These are phyloP conservation scores for Physeter macrocephalus DNA, from an alignment of 2,113 vertebrate species.

Conservation along the genomic window DNA sequence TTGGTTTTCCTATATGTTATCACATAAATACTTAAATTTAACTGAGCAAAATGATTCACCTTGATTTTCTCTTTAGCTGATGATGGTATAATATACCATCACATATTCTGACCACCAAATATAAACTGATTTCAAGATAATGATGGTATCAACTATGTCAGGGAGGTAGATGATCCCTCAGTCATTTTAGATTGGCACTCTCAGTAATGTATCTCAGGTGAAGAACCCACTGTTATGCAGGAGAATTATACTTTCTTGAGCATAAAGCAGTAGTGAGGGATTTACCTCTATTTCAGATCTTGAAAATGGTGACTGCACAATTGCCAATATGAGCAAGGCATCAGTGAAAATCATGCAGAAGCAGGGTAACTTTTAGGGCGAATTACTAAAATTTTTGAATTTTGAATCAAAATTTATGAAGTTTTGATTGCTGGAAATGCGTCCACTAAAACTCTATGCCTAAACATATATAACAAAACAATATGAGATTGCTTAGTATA, in stretches of 20 bases:
- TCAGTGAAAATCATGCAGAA: background rate
- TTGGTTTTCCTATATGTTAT: background rate
- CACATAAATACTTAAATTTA: background rate
- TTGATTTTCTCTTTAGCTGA: background rate
- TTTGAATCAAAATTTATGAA: background rate
- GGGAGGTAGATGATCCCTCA: background rate
- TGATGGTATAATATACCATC: background rate
- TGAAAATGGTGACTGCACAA: background rate
- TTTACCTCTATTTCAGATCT: background rate
- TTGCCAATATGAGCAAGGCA: background rate
- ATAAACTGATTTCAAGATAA: background rate
- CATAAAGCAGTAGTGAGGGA: background rate
- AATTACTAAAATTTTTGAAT: background rate
- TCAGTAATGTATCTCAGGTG: background rate
- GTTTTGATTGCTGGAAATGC: background rate
- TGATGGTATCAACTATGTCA: background rate
- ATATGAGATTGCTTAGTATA: background rate
- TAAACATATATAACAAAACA: background rate
- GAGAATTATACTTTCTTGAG: background rate
- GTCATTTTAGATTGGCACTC: background rate
- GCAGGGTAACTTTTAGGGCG: background rate
- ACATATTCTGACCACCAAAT: background rate
- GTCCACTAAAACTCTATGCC: background rate
- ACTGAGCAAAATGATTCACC: background rate
- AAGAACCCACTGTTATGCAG: background rate